Evolutionary conservation across 1,140 invertebrate species (phyloP).

Genomic region (Ctenoplectra terminalis): DNA sequence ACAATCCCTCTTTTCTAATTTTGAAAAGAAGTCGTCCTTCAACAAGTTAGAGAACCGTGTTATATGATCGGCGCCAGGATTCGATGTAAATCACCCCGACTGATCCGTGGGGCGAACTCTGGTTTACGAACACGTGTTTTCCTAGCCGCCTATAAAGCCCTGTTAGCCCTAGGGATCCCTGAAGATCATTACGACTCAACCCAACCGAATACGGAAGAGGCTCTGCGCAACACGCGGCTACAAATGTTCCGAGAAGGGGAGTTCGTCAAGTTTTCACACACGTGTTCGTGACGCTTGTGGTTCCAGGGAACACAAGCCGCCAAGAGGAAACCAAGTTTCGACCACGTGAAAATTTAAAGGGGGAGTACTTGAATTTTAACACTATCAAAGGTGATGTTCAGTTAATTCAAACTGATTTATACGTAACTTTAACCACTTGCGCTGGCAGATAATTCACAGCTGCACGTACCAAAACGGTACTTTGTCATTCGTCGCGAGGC

Average conservation of each 20-base stretch:
- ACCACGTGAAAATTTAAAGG: background rate
- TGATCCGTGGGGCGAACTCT: background rate
- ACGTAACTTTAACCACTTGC: too few species aligned
- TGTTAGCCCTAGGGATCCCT: background rate
- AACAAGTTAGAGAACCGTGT: too few species aligned
- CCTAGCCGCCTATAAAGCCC: conserved; percentile 22
- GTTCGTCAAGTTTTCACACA: too few species aligned
- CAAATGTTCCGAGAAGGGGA: too few species aligned
- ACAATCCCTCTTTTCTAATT: too few species aligned
- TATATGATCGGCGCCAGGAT: background rate
- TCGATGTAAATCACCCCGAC: conserved; percentile 17
- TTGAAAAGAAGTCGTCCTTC: too few species aligned
- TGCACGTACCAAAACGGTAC: too few species aligned
- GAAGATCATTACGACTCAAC: conserved; percentile 33
- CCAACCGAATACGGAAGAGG: conserved; percentile 3
- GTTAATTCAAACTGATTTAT: too few species aligned
- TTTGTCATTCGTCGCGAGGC: too few species aligned
- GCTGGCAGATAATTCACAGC: too few species aligned
- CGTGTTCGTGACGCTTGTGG: background rate
- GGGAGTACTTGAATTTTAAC: background rate
- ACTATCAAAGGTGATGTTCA: background rate
- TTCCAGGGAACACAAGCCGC: background rate
- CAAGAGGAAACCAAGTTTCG: background rate
- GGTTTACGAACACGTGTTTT: conserved; percentile 47
- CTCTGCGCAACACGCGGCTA: conserved; percentile 1